phyloP scores from a whole-genome alignment of 2,113 vertebrate genomes.

The Strix uralensis region DNA sequence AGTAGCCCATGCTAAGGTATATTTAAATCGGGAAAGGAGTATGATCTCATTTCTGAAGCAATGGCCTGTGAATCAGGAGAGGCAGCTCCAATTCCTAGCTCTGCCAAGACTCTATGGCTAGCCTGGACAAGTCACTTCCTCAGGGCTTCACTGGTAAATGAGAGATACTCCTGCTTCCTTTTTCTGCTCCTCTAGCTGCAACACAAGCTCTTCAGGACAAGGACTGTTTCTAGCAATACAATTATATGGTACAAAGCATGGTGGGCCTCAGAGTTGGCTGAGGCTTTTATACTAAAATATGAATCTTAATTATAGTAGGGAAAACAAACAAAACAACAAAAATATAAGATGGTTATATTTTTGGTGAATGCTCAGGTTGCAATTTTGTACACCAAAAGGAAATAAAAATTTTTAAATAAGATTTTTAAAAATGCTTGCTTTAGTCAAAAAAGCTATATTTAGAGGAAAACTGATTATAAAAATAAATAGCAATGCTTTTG shows the following conservation, averaged over 20 bases:
- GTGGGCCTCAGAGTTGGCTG: not conserved
- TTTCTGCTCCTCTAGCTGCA: not conserved
- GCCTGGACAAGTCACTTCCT: constrained; percentile 38
- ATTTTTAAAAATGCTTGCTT: not conserved
- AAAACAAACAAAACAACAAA: not conserved
- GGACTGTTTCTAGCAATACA: not conserved
- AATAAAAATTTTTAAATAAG: not conserved
- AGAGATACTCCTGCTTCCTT: not conserved
- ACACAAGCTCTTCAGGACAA: not conserved
- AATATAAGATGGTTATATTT: not conserved
- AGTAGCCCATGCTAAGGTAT: not conserved
- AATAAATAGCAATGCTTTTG: not conserved
- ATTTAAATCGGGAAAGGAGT: constrained; percentile 1
- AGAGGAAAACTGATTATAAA: not conserved
- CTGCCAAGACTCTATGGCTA: constrained; percentile 19
- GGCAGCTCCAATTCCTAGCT: not conserved
- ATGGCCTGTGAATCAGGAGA: constrained; percentile 13
- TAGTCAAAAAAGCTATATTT: not conserved
- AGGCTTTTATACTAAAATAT: not conserved
- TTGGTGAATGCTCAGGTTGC: not conserved
- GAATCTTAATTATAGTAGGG: not conserved
- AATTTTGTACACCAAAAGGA: not conserved
- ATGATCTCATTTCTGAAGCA: constrained; percentile 47
- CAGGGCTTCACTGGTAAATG: not conserved
- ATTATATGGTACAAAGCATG: not conserved